Conservation (phyloP, 2,797 vertebrate species). For the Xenopus petersii region DNA sequence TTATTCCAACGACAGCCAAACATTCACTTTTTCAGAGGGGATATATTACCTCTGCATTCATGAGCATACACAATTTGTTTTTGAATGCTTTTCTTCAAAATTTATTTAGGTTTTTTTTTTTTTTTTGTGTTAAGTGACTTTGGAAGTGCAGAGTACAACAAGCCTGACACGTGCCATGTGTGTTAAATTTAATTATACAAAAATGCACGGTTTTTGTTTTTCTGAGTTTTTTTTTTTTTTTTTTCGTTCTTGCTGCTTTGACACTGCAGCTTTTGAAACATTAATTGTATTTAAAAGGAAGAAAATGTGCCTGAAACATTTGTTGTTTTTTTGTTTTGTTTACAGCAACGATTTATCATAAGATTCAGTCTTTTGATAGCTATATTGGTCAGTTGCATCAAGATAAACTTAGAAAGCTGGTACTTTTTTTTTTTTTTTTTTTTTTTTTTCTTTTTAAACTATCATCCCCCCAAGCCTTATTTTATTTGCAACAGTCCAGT, state of each 20-base stretch:
- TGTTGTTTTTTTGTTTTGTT: constrained; percentile 55
- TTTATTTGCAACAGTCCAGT: constrained; percentile 46
- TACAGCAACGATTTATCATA: constrained; percentile 73
- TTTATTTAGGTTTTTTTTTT: constrained; percentile 52
- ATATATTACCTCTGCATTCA: constrained; percentile 10
- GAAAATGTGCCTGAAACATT: constrained; percentile 86
- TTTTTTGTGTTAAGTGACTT: constrained; percentile 56
- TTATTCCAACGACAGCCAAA: too few relatives aligned
- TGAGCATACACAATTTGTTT: constrained; percentile 1
- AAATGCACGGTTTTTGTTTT: constrained; percentile 62
- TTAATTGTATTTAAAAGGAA: constrained; percentile 75
- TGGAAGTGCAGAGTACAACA: constrained; percentile 73
- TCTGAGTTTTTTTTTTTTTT: background rate
- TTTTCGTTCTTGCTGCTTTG: constrained; percentile 65
- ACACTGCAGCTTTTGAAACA: constrained; percentile 76
- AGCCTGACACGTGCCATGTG: constrained; percentile 74
- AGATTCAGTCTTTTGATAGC: constrained; percentile 56
- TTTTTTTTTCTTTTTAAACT: background rate
- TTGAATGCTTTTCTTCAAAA: constrained; percentile 26
- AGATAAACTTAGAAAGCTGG: constrained; percentile 73
- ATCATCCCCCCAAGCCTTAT: constrained; percentile 52
- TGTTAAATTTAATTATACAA: constrained; percentile 67
- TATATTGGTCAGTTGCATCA: constrained; percentile 82
- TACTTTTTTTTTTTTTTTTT: constrained; percentile 23
- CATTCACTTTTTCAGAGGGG: too few relatives aligned